Evolutionary conservation across 2,888 invertebrate species (phyloP).

Genomic region (Esperia sulphurella): DNA sequence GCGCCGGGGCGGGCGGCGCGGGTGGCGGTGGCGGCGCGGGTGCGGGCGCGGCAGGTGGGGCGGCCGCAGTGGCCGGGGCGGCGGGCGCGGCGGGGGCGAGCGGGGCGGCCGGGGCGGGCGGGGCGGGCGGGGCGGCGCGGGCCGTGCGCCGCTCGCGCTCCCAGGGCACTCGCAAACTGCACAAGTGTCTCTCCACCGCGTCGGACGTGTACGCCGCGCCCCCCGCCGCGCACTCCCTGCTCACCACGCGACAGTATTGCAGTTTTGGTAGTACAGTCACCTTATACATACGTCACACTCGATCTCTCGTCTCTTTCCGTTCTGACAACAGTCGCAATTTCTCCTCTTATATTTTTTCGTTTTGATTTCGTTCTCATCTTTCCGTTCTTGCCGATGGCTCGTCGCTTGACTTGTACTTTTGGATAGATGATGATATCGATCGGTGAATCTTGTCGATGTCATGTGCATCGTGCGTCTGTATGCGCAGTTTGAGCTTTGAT

Average conservation of each 20-base stretch:
- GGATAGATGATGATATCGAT: neutral
- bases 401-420: slow-evolving; percentile 1
- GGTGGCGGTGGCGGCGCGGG: slow-evolving; percentile 52
- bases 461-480: neutral
- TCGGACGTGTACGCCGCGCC: slow-evolving; percentile 86
- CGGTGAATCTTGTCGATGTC: neutral
- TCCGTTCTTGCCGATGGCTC: slow-evolving; percentile 2
- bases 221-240: slow-evolving; percentile 83
- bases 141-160: slow-evolving; percentile 91
- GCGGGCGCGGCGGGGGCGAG: slow-evolving; percentile 27
- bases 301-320: slow-evolving; percentile 56
- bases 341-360: slow-evolving; percentile 37
- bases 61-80: slow-evolving; percentile 37
- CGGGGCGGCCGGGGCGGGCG: slow-evolving; percentile 17
- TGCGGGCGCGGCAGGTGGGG: slow-evolving; percentile 69
- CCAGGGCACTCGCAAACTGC: slow-evolving; percentile 96
- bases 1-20: slow-evolving; percentile 63
- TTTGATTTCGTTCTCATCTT: slow-evolving; percentile 28
- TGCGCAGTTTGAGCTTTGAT: neutral
- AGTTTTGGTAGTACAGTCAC: slow-evolving; percentile 96
- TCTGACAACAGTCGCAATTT: slow-evolving; percentile 74
- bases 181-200: slow-evolving; percentile 94
- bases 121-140: slow-evolving; percentile 34
- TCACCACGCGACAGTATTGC: slow-evolving; percentile 94
- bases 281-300: slow-evolving; percentile 58